Evolutionary conservation across 2,113 vertebrate species (phyloP), one percentile per base, ranked within the genome.

Genomic region (Clinocottus analis): DNA sequence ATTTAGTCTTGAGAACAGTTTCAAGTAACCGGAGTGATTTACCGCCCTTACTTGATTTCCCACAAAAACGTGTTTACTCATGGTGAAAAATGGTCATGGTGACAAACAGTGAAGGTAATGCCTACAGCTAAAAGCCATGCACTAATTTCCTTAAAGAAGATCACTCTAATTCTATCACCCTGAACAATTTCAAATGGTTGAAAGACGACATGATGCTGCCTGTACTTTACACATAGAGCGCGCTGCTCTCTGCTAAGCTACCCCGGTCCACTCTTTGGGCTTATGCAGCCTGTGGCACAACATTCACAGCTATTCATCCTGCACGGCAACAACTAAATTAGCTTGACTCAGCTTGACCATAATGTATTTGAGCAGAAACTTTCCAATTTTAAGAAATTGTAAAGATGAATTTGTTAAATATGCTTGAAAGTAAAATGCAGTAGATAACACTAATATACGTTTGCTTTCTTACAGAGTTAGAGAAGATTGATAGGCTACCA

Each of bases 151-250:
- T 17, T 53, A 67, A 85, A 87, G 79, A 88, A 89, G 82, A 75
- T 83, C 75, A 59, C 56, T 17, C 1, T 63, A 63, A 72, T 12
- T 53, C 45, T n/a, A 11, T 31, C 13, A 23, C 29, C 0, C 53
- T 45, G 16, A 1, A 19, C 23, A 66, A 74, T 86, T 88, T 82
- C 82, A 88, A 85, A 91, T 85, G 88, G 82, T 62, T 63, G 64
- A 82, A 80, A 27, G 79, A 80, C 29, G 9, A 72, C 29, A 81
- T 84, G 87, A 82, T 86, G 90, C 83, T 91, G 87, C 77, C 87
- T 62, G 12, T 84, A 70, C 31, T 59, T 56, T 76, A 83, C 83
- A 82, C 79, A 73, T 72, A 25, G 33, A 75, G 67, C 25, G 19
- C 23, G 35, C 73, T 84, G 79, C 83, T 88, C 47, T 80, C 75